Evolutionary conservation across 2,888 invertebrate species (phyloP).

Genomic region (Sympetrum striolatum): DNA sequence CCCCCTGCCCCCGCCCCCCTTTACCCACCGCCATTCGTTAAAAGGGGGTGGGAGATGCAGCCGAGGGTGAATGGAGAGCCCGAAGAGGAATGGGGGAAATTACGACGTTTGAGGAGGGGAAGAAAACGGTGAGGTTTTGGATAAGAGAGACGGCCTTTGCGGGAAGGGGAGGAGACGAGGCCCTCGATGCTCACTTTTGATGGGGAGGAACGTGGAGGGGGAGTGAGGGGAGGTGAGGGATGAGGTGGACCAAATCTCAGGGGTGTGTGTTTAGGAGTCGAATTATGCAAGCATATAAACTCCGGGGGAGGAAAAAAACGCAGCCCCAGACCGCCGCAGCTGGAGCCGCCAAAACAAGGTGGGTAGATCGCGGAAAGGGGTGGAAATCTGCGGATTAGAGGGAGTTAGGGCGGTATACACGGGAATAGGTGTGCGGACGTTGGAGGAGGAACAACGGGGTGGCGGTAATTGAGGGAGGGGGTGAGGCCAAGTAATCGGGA

Average conservation of each 20-base stretch:
- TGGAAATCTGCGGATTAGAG: background rate
- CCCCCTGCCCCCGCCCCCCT: background rate
- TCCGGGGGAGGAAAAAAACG: background rate
- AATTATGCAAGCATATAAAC: slow-evolving; percentile 37
- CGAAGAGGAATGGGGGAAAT: background rate
- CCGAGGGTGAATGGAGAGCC: background rate
- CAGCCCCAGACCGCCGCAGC: background rate
- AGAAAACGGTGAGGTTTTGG: background rate
- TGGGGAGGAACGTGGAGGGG: background rate
- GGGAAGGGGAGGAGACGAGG: background rate
- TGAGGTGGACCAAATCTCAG: background rate
- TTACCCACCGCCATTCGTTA: slow-evolving; percentile 2
- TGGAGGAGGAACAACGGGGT: background rate
- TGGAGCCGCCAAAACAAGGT: slow-evolving; percentile 19
- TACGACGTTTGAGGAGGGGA: background rate
- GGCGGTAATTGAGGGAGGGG: background rate
- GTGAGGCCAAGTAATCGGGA: background rate
- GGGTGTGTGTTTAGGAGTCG: slow-evolving; percentile 1
- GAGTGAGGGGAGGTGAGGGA: background rate
- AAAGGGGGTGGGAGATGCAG: background rate
- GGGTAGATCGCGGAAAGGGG: background rate
- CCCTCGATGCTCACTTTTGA: background rate
- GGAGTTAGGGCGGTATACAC: background rate
- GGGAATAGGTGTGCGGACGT: background rate
- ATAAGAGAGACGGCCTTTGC: background rate